These are phyloP conservation scores for Zenarchopterus dispar DNA, from an alignment of 2,797 vertebrate genomes.

Conservation along the genomic window DNA sequence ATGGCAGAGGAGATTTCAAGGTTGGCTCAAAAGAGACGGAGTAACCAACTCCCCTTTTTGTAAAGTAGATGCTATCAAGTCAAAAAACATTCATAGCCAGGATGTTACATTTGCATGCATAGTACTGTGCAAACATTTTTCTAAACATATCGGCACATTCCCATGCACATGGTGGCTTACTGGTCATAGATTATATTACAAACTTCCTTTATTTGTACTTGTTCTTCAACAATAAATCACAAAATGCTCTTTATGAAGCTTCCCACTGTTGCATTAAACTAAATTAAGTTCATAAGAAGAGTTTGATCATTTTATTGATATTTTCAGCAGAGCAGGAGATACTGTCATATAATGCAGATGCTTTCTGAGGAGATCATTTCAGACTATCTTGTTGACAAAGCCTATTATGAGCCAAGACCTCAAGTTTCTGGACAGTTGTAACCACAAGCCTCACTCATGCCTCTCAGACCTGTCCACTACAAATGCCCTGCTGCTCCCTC, in stretches of 20 bases:
- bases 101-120: not conserved
- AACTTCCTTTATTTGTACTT: constrained; percentile 53
- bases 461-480: constrained; percentile 62
- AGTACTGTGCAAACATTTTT: constrained; percentile 30
- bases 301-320: constrained; percentile 12
- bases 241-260: constrained; percentile 33
- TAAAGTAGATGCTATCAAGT: constrained; percentile 49
- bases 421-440: constrained; percentile 32
- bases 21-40: constrained; percentile 51
- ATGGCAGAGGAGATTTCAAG: constrained; percentile 70
- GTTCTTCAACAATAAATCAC: constrained; percentile 39
- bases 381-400: constrained; percentile 48
- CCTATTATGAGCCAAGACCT: constrained; percentile 62
- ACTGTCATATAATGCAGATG: constrained; percentile 21
- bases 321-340: constrained; percentile 13
- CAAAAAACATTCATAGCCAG: constrained; percentile 6
- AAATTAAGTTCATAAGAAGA: constrained; percentile 19
- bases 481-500: constrained; percentile 67
- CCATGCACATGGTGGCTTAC: constrained; percentile 44
- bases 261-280: constrained; percentile 49
- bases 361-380: constrained; percentile 33
- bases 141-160: constrained; percentile 44
- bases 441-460: constrained; percentile 59
- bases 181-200: constrained; percentile 54
- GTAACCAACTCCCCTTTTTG: constrained; percentile 21